Base-by-base conservation (phyloP, 1,140 invertebrate genomes). In the Ephestia elutella region DNA sequence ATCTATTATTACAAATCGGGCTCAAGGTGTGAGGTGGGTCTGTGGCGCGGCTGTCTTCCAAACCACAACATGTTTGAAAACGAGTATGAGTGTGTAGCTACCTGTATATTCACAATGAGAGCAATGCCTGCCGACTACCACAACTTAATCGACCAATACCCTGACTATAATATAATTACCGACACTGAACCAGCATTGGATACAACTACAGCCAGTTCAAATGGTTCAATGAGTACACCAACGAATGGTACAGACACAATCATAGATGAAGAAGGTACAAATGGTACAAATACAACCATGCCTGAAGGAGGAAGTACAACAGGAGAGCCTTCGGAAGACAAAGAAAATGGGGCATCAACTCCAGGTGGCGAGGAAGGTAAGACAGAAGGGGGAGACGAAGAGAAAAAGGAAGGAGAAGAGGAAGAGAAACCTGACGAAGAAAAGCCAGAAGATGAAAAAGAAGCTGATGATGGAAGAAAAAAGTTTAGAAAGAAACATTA, bases 1-100 rank as follows among this genome's bases (percentile, higher is more conserved):
- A 71, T 86, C 44, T 86, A 86, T 59, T 83, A 86, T 54, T 86
- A 77, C 73, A 86, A 81, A 51, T 71, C 80, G 58, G 85, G 81
- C 0, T 86, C 85, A 10, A 66, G 85, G 8, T 87, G 85, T 48
- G 82, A 87, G 58, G 79, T 85, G 0, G 85, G 75, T 0, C 51
- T 80, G 0, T 87, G 85, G 85, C 62, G 75, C 21, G 85, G 85
- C 1, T 87, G 85, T 54, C 65, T 82, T 5, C 85, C 85, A 1
- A 86, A 82, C 48, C 38, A 73, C 0, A 87, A 87, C 56, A 87
- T 87, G 85, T 87, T 87, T 44, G 51, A 70, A 9, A 73, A 83
- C 8, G 81, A 86, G 55, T 82, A 85, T 49, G 80, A 85, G 65
- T 87, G 85, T 32, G 73, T 83, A 1, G 56, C 68, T 0, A 87